A percentile compares a stretch with the other conserved stretches of the same genome.
Conservation (phyloP, 1,140 invertebrate species). For the Proctacanthus coquilletti region DNA sequence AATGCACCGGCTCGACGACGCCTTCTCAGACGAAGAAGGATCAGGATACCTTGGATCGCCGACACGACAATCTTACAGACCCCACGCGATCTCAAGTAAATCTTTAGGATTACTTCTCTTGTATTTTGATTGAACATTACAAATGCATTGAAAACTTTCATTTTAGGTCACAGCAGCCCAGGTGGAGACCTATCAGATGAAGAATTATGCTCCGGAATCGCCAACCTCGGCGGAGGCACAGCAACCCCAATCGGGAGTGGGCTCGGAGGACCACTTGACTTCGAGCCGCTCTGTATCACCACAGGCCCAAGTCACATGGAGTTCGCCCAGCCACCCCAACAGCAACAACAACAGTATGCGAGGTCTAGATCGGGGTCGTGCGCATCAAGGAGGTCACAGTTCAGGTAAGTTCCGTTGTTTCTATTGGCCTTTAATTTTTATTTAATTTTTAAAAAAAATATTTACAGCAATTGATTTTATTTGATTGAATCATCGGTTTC, state of each 20-base stretch:
- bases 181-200: slow-evolving; percentile 49
- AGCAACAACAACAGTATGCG: slow-evolving; percentile 25
- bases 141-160: no score
- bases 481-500: no score
- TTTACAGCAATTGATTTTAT: no score
- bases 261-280: slow-evolving; percentile 26
- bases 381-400: slow-evolving; percentile 33
- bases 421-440: background rate
- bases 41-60: slow-evolving; percentile 32
- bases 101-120: background rate
- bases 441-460: slow-evolving; percentile 7
- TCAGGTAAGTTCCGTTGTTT: slow-evolving; percentile 21
- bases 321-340: slow-evolving; percentile 29
- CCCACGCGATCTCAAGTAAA: slow-evolving; percentile 30
- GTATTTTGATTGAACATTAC: background rate
- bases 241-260: slow-evolving; percentile 27
- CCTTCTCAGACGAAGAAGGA: slow-evolving; percentile 32
- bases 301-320: slow-evolving; percentile 44
- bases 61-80: slow-evolving; percentile 30
- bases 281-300: slow-evolving; percentile 34
- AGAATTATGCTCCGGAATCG: slow-evolving; percentile 40
- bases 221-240: slow-evolving; percentile 30
- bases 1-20: slow-evolving; percentile 30
- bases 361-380: slow-evolving; percentile 33
- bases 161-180: slow-evolving; percentile 30